phyloP scores from a whole-genome alignment of 2,888 invertebrate species.

The Ypsolopha sequella region DNA sequence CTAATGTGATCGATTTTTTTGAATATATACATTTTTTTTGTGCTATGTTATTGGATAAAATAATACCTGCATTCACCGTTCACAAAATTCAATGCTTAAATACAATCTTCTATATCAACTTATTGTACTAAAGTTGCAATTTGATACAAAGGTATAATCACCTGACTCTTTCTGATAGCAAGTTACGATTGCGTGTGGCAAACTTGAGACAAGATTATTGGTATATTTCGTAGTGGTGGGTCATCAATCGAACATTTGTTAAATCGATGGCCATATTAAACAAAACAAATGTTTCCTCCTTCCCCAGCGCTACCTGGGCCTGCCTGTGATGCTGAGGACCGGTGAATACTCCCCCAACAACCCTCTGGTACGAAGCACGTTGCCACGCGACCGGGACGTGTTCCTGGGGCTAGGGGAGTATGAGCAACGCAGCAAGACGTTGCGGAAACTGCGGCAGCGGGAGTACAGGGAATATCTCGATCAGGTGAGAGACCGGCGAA shows the following conservation, averaged over 20 bases:
- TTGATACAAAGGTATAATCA: no score
- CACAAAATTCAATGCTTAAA: no score
- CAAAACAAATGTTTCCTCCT: background rate
- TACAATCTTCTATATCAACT: no score
- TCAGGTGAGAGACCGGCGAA: slow-evolving; percentile 36
- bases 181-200: no score
- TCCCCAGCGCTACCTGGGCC: slow-evolving; percentile 48
- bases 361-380: slow-evolving; percentile 57
- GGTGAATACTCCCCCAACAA: slow-evolving; percentile 75
- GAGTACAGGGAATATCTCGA: slow-evolving; percentile 71
- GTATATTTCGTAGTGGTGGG: background rate
- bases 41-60: no score
- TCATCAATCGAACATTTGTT: slow-evolving; percentile 5
- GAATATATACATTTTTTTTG: no score
- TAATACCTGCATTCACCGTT: no score
- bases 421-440: slow-evolving; percentile 62
- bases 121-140: no score
- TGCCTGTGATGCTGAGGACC: slow-evolving; percentile 69
- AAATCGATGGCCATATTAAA: slow-evolving; percentile 6
- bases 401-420: slow-evolving; percentile 72
- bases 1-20: no score
- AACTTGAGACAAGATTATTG: background rate
- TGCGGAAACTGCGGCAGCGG: slow-evolving; percentile 58
- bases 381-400: slow-evolving; percentile 44
- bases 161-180: no score